phyloP scores from a whole-genome alignment of 1,140 invertebrate species.

The Elymnias hypermnestra region DNA sequence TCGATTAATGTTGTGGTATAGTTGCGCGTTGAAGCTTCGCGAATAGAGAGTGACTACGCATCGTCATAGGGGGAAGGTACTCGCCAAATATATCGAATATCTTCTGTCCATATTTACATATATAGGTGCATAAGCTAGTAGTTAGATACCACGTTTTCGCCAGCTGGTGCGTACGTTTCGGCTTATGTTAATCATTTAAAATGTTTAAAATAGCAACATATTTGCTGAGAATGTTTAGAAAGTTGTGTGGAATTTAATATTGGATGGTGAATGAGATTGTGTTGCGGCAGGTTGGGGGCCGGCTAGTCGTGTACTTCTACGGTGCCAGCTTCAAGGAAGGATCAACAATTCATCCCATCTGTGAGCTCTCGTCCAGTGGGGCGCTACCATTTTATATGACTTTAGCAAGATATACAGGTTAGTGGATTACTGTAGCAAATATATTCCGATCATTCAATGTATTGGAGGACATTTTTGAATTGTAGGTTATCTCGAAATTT shows the following conservation, averaged over 20 bases:
- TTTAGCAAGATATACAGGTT: constrained; percentile 87
- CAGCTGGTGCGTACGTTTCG: constrained; percentile 69
- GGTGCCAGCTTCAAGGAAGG: constrained; percentile 61
- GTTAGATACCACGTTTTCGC: constrained; percentile 69
- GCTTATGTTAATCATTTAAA: too few species aligned
- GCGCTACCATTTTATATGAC: constrained; percentile 91
- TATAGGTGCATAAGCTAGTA: constrained; percentile 48
- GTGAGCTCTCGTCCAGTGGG: constrained; percentile 82
- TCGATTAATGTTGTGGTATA: constrained; percentile 40
- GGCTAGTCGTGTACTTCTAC: constrained; percentile 51
- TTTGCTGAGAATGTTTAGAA: constrained; percentile 12
- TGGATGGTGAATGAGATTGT: constrained; percentile 40
- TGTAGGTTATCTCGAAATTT: constrained; percentile 3
- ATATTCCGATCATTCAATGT: neutral
- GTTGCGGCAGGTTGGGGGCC: constrained; percentile 62
- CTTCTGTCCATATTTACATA: constrained; percentile 65
- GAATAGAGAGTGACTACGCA: constrained; percentile 42
- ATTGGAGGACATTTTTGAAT: too few species aligned
- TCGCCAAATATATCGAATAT: constrained; percentile 61
- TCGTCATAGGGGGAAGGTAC: constrained; percentile 67
- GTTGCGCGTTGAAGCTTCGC: constrained; percentile 29
- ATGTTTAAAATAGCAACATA: constrained; percentile 41
- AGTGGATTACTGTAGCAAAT: constrained; percentile 37
- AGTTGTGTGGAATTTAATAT: constrained; percentile 28
- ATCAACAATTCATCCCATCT: constrained; percentile 72